Conservation (phyloP, 92 coral and sea anemone genomes). For the Micromussa lordhowensis region DNA sequence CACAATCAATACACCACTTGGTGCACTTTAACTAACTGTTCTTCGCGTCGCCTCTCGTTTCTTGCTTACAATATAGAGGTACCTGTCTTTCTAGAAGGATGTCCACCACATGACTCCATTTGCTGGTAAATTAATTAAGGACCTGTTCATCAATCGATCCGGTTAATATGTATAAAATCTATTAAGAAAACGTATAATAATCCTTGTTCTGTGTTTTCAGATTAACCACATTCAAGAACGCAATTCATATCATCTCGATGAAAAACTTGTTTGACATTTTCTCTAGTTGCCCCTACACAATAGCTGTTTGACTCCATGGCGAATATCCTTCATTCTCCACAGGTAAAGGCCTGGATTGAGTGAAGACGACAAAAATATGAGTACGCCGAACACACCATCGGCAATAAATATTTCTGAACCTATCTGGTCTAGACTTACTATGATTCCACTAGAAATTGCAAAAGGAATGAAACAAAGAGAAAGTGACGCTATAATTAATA, state of each 20-base stretch:
- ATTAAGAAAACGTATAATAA: too few species aligned
- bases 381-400: background rate
- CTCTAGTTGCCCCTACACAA: background rate
- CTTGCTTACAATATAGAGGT: too few species aligned
- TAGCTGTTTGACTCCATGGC: background rate
- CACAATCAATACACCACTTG: too few species aligned
- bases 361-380: constrained; percentile 1
- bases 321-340: constrained; percentile 32
- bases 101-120: too few species aligned
- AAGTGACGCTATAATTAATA: background rate
- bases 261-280: background rate
- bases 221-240: too few species aligned
- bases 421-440: background rate
- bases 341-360: constrained; percentile 9
- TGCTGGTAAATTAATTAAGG: too few species aligned
- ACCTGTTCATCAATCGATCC: too few species aligned
- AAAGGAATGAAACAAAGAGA: background rate
- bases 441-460: background rate
- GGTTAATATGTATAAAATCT: too few species aligned
- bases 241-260: too few species aligned
- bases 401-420: background rate
- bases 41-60: too few species aligned
- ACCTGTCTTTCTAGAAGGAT: too few species aligned
- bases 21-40: too few species aligned
- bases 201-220: background rate